phyloP scores from a whole-genome alignment of 2,113 vertebrate genomes.

The Bambusicola thoracicus region DNA sequence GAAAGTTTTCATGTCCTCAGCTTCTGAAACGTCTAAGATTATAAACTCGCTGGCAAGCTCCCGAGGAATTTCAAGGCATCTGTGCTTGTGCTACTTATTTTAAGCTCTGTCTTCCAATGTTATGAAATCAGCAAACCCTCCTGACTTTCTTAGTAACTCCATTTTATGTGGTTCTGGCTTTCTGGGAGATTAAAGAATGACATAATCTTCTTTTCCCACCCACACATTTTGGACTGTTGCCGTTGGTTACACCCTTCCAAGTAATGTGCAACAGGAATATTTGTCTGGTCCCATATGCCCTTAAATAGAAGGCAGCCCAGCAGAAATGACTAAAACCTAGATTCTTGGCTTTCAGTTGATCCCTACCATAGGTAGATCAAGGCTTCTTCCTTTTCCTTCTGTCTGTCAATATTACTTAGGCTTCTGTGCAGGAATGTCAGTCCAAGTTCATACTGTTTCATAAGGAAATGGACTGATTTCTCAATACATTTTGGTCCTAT shows the following conservation, averaged over 20 bases:
- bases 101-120: constrained; percentile 31
- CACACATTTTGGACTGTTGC: constrained; percentile 24
- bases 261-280: not conserved
- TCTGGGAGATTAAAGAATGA: constrained; percentile 41
- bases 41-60: constrained; percentile 20
- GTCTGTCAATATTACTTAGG: not conserved
- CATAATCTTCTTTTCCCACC: not conserved
- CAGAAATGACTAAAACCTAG: not conserved
- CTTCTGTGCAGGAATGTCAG: not conserved
- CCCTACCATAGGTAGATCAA: not conserved
- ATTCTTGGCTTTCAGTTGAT: not conserved
- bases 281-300: constrained; percentile 24
- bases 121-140: constrained; percentile 21
- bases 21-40: constrained; percentile 40
- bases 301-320: constrained; percentile 42
- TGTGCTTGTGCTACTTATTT: constrained; percentile 33
- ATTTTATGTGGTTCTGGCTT: constrained; percentile 50
- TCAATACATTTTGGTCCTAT: not conserved
- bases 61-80: constrained; percentile 1
- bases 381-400: not conserved
- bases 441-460: not conserved
- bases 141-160: constrained; percentile 37
- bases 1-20: constrained; percentile 16
- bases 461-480: constrained; percentile 1
- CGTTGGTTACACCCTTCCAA: constrained; percentile 1